phyloP scores from a whole-genome alignment of 1,140 invertebrate species.

The Notospermus geniculatus region DNA sequence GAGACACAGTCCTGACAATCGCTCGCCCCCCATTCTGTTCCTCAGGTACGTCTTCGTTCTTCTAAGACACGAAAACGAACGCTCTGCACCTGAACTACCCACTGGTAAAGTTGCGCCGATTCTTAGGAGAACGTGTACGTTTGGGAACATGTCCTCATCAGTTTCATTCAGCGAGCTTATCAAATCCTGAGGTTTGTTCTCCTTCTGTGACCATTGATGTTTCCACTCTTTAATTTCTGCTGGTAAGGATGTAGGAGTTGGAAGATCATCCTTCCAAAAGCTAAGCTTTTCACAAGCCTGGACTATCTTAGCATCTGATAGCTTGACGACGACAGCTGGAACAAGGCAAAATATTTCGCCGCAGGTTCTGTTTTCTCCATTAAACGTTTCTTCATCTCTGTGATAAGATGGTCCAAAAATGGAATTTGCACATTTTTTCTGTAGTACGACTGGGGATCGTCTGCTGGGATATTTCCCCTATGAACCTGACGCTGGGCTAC shows the following conservation, averaged over 20 bases:
- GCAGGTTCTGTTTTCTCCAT: background rate
- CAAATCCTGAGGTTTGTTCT: background rate
- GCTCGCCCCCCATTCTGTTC: background rate
- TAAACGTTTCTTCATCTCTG: background rate
- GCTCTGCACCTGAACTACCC: background rate
- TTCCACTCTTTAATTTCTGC: background rate
- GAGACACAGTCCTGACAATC: background rate
- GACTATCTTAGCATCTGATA: background rate
- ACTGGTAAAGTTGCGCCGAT: background rate
- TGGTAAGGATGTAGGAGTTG: background rate
- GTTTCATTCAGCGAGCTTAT: background rate
- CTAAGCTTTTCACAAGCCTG: background rate
- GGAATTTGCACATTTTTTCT: background rate
- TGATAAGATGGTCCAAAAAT: background rate
- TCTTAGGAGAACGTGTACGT: background rate
- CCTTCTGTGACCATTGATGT: background rate
- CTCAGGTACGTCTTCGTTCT: background rate
- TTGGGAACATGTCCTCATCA: background rate
- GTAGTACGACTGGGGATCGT: background rate
- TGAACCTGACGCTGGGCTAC: no score
- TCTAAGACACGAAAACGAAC: no score
- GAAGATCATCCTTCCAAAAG: background rate
- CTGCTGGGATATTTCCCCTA: no score
- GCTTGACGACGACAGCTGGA: background rate
- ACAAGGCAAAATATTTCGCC: background rate